Conservation (phyloP, 2,888 invertebrate genomes). For the Harpagoxenus sublaevis region DNA sequence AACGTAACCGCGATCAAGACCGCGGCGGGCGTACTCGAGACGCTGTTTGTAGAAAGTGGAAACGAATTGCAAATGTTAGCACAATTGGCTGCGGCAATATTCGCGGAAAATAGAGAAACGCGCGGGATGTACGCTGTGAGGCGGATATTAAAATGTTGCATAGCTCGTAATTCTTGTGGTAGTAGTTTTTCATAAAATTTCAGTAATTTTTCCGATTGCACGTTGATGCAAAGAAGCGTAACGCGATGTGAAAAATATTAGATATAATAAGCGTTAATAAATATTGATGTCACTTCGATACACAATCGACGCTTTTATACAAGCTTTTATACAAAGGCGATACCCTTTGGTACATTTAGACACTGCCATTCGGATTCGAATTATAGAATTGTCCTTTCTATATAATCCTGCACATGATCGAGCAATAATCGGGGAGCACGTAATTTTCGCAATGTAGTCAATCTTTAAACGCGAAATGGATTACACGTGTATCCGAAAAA, state of each 20-base stretch:
- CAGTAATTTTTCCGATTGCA: neutral
- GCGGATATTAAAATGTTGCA: slow-evolving; percentile 35
- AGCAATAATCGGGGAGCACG: neutral
- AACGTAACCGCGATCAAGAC: slow-evolving; percentile 17
- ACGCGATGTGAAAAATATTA: neutral
- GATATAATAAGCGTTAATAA: neutral
- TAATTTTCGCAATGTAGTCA: neutral
- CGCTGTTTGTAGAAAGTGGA: slow-evolving; percentile 52
- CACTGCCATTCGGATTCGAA: too few relatives aligned
- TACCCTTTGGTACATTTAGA: too few relatives aligned
- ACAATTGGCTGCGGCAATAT: slow-evolving; percentile 47
- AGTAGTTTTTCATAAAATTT: neutral
- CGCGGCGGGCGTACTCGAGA: neutral
- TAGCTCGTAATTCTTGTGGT: neutral
- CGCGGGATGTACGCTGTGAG: neutral
- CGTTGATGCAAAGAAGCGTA: neutral
- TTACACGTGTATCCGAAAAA: neutral
- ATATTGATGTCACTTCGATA: neutral
- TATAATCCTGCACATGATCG: neutral
- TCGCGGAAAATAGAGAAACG: slow-evolving; percentile 53
- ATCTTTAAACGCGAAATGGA: neutral
- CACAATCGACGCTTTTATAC: neutral
- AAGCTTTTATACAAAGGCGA: too few relatives aligned
- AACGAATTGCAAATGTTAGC: slow-evolving; percentile 51
- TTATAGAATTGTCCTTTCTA: too few relatives aligned